These are phyloP conservation scores for Tenualosa thibaudeaui DNA, from an alignment of 2,797 vertebrate genomes.

Conservation along the genomic window DNA sequence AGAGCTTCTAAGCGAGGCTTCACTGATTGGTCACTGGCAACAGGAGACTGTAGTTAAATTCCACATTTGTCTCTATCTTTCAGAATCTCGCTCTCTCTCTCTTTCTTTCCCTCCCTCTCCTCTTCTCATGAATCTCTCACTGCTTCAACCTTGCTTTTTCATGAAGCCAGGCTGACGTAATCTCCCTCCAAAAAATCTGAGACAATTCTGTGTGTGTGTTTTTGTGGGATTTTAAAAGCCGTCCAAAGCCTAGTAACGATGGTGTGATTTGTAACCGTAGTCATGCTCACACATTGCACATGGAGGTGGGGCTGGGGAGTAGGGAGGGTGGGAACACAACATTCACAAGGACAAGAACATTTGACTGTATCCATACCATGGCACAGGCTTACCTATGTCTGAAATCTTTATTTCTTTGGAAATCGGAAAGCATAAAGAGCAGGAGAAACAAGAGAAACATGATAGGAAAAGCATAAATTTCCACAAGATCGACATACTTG, in stretches of 20 bases:
- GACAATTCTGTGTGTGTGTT: neutral
- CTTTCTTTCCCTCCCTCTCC: neutral
- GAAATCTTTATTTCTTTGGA: constrained; percentile 99
- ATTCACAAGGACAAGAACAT: constrained; percentile 25
- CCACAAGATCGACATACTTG: neutral
- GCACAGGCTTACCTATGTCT: constrained; percentile 94
- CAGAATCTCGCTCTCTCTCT: neutral
- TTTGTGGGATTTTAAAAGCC: constrained; percentile 10
- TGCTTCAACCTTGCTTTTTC: neutral
- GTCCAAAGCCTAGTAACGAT: neutral
- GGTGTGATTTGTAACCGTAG: neutral
- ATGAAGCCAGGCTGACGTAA: neutral
- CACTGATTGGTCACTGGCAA: neutral
- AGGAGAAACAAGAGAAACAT: constrained; percentile 56
- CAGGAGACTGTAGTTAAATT: neutral
- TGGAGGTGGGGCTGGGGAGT: neutral
- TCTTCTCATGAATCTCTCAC: neutral
- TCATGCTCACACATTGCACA: constrained; percentile 14
- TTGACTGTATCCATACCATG: constrained; percentile 24
- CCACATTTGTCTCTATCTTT: neutral
- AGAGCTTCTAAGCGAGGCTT: neutral
- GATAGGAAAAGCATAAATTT: constrained; percentile 63
- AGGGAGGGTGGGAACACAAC: neutral
- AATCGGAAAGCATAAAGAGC: constrained; percentile 72
- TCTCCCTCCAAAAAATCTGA: neutral